A percentile compares a stretch with the other conserved stretches of the same genome.
Evolutionary conservation across 2,888 invertebrate species (phyloP).

Genomic region (Nasonia oneida): DNA sequence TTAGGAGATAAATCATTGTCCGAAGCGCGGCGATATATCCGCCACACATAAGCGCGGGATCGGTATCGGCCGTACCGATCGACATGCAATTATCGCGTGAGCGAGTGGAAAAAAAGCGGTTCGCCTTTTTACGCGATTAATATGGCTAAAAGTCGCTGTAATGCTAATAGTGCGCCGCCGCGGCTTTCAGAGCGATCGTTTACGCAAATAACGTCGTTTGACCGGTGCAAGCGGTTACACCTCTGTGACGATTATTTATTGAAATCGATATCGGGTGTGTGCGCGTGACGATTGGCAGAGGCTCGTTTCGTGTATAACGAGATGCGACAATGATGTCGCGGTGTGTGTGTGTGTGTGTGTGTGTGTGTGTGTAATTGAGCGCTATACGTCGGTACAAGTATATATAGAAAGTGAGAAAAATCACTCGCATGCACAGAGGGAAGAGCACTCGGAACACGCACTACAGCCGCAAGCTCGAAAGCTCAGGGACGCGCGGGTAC

Average conservation of each 20-base stretch:
- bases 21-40: not conserved
- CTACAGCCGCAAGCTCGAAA: not conserved
- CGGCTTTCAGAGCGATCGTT: not conserved
- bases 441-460: not conserved
- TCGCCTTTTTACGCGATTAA: not conserved
- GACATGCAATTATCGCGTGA: not conserved
- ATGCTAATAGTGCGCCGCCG: too few relatives aligned
- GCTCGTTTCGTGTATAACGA: not conserved
- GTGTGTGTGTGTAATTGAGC: too few relatives aligned
- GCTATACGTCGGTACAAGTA: too few relatives aligned
- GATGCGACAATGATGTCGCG: too few relatives aligned
- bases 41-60: not conserved
- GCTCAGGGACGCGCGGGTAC: not conserved
- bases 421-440: too few relatives aligned
- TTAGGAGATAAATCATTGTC: conserved; percentile 1
- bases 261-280: not conserved
- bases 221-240: not conserved
- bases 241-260: not conserved
- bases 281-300: not conserved
- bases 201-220: not conserved
- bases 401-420: too few relatives aligned
- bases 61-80: not conserved
- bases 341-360: too few relatives aligned
- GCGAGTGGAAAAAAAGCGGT: not conserved
- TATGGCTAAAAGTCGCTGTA: too few relatives aligned